Base-by-base conservation (phyloP, 2,888 invertebrate species). In the Caenorhabditis doughertyi region DNA sequence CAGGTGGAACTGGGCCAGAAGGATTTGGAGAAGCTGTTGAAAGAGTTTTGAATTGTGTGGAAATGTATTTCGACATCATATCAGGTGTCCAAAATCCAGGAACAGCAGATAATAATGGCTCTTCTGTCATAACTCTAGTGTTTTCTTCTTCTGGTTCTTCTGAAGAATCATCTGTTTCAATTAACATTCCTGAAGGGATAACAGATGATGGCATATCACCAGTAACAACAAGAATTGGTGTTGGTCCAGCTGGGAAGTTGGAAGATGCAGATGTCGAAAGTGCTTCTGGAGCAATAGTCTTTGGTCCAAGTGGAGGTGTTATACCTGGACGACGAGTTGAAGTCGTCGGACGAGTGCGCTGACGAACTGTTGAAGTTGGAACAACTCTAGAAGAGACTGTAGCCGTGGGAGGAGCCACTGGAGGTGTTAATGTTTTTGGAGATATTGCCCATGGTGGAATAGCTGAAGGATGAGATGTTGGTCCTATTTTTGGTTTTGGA, bases 141-240 rank as follows among this genome's bases (percentile, higher is more conserved):
- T 77, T 51, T 42, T 62, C 68, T 42, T 77, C 77, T 42, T 77
- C 77, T 18, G 49, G 18, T 16, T 62, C 32, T 51, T 60, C 76
- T 5, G 76, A 76, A 16, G 76, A 76, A 29, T 67, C 68, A 8
- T 77, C 62, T 11, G 32, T 44, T 77, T 77, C 77, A 5, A 60
- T 62, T 21, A 58, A 76, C 0, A 55, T 51, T 18, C 21, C 29
- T 11, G 55, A 55, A 8, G 62, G 51, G 21, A 25, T 9, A 39
- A 35, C 27, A 25, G 72, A 62, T 13, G 72, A 58, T 25, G 70
- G 56, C 21, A 32, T 44, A 4, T 18, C n/a, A 25, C 42, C 73
- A 53, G 55, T 51, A 8, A 44, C 42, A 2, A 73, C 64, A 13
- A 72, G 71, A n/a, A 64, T 65, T 18, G 72, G 56, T 7, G 55